Evolutionary conservation across 2,888 invertebrate genomes (phyloP), one percentile per base, ranked within the genome.

Genomic region (Ptycholaimellus sp.): DNA sequence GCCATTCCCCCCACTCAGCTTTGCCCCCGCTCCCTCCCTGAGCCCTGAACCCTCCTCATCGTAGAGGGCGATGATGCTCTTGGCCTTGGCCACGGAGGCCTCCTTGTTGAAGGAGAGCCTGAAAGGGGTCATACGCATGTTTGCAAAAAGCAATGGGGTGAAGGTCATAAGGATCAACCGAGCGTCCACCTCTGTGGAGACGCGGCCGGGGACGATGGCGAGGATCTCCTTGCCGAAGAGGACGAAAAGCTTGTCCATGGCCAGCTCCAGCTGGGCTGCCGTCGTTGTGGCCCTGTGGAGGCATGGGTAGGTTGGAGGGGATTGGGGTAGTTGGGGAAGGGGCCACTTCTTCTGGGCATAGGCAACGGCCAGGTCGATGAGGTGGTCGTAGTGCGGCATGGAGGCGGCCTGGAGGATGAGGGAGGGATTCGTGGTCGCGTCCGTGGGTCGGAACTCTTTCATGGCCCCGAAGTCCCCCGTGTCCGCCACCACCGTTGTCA

Each of bases 381-480:
- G 65, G 46, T 73, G 70, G 54, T 77, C 72, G 61, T 96, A 99
- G 54, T 82, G 79, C n/a, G 80, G 74, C 71, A 87, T 76, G 50
- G 71, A 75, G 21, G 93, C 78, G 1, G 93, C 96, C 36, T 80
- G 78, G 49, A 96, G 66, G 48, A 96, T 90, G 36, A 96, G 68
- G 5, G 93, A 90, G 3, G 96, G 96, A 62, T 96, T 96, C 36
- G 96, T 96, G 2, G 96, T 96, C 27, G 93, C 93, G 73, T 96
- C 96, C 1, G 85, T 90, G 3, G 96, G 96, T 61, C 82, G 79
- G 63, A 83, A 96, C 49, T 76, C 72, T 61, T 81, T 77, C 73
- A 96, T 90, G 9, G 81, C 93, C 70, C 90, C 79, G 66, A 96
- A 93, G 63, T 96, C 93, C 33, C 96, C 93, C 49, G 93, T 90